Conservation (phyloP, 1,140 invertebrate species). For the Helicoverpa zea region DNA sequence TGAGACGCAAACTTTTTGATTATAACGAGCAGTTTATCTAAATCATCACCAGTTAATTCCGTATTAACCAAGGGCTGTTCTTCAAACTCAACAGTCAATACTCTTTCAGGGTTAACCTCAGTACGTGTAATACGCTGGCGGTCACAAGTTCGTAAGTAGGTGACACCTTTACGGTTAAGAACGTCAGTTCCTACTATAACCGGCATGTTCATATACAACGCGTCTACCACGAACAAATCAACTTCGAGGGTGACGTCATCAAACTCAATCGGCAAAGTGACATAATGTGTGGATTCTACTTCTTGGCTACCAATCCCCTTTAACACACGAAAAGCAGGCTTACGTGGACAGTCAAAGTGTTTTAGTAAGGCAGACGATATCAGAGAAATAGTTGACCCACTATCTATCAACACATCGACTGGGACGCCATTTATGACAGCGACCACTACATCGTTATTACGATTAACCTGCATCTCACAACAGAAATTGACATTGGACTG, state of each 20-base stretch:
- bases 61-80: too few relatives aligned
- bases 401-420: conserved; percentile 58
- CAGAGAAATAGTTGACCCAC: conserved; percentile 53
- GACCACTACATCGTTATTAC: conserved; percentile 46
- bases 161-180: conserved; percentile 53
- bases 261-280: neutral
- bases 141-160: conserved; percentile 40
- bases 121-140: neutral
- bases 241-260: neutral
- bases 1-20: conserved; percentile 43
- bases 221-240: neutral
- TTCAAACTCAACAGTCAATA: neutral
- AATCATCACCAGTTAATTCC: too few relatives aligned
- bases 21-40: too few relatives aligned
- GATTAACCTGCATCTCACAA: too few relatives aligned
- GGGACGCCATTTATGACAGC: conserved; percentile 55
- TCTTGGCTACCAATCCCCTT: conserved; percentile 56
- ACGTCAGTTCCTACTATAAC: conserved; percentile 58
- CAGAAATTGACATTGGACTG: too few relatives aligned
- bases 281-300: conserved; percentile 44
- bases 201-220: conserved; percentile 46
- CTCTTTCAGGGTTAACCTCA: neutral
- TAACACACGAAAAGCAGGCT: conserved; percentile 46
- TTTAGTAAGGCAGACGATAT: conserved; percentile 52
- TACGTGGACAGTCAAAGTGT: conserved; percentile 47